A percentile compares a stretch with the other conserved stretches of the same genome.
These are phyloP conservation scores for Apocheima hispidaria DNA, from an alignment of 2,888 invertebrate species.

Conservation along the genomic window DNA sequence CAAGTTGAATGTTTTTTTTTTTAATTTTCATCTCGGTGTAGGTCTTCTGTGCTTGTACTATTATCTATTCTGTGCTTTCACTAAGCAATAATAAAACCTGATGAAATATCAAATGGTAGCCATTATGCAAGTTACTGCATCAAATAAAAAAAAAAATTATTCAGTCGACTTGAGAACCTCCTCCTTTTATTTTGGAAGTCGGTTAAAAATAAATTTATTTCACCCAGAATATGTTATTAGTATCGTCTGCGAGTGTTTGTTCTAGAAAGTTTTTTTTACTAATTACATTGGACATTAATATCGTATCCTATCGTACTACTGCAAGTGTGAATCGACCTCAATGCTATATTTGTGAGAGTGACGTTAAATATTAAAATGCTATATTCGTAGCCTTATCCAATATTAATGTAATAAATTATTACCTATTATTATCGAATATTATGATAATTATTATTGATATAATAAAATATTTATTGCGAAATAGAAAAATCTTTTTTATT, in stretches of 20 bases:
- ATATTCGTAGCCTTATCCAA: slow-evolving; percentile 80
- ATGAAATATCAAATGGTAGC: too few relatives aligned
- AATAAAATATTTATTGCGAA: slow-evolving; percentile 80
- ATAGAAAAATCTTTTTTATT: slow-evolving; percentile 42
- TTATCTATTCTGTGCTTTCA: too few relatives aligned
- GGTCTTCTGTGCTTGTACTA: too few relatives aligned
- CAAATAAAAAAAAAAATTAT: too few relatives aligned
- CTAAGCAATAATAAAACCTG: too few relatives aligned
- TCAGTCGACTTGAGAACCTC: too few relatives aligned
- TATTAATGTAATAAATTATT: slow-evolving; percentile 71
- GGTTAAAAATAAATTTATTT: too few relatives aligned
- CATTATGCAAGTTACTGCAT: too few relatives aligned
- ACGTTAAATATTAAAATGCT: slow-evolving; percentile 66
- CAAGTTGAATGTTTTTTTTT: too few relatives aligned
- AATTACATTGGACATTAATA: background rate
- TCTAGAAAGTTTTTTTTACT: background rate
- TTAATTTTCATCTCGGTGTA: too few relatives aligned
- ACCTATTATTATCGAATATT: slow-evolving; percentile 65
- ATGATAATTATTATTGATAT: slow-evolving; percentile 78
- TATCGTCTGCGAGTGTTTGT: background rate
- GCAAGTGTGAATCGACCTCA: slow-evolving; percentile 40
- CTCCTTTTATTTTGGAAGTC: too few relatives aligned
- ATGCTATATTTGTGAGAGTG: slow-evolving; percentile 70
- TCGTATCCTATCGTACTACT: slow-evolving; percentile 30
- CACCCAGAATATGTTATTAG: too few relatives aligned